Evolutionary conservation across 2,113 vertebrate species (phyloP).

Genomic region (Coregonus clupeaformis): DNA sequence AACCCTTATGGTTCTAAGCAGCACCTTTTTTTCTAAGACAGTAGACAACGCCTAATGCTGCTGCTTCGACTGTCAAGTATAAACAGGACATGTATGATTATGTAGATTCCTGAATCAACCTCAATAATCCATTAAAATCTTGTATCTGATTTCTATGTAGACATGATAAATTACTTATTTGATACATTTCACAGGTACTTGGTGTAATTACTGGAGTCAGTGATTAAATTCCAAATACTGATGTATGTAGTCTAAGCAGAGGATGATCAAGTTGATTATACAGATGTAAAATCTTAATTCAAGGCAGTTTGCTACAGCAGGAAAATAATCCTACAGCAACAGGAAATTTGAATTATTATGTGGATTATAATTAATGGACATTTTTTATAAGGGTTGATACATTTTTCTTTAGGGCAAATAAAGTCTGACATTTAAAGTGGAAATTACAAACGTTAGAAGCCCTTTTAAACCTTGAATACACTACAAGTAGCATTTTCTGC

Average conservation of each 20-base stretch:
- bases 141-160: background rate
- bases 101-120: background rate
- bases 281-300: too few species aligned
- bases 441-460: too few species aligned
- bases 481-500: too few species aligned
- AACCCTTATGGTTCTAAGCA: too few species aligned
- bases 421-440: too few species aligned
- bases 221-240: slow-evolving; percentile 26
- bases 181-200: background rate
- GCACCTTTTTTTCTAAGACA: slow-evolving; percentile 19
- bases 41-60: slow-evolving; percentile 40
- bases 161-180: background rate
- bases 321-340: too few species aligned
- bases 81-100: background rate
- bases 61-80: background rate
- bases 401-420: too few species aligned
- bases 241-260: slow-evolving; percentile 9
- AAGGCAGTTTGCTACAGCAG: too few species aligned
- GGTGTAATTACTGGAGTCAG: slow-evolving; percentile 44
- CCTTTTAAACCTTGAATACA: too few species aligned
- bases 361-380: too few species aligned
- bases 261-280: slow-evolving; percentile 5
- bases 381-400: too few species aligned
- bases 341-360: too few species aligned
- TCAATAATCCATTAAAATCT: background rate